Percentiles rank a stretch among this genome's conserved stretches.
These are phyloP conservation scores for Willowsia nigromaculata DNA, from an alignment of 2,888 invertebrate species.

Conservation along the genomic window DNA sequence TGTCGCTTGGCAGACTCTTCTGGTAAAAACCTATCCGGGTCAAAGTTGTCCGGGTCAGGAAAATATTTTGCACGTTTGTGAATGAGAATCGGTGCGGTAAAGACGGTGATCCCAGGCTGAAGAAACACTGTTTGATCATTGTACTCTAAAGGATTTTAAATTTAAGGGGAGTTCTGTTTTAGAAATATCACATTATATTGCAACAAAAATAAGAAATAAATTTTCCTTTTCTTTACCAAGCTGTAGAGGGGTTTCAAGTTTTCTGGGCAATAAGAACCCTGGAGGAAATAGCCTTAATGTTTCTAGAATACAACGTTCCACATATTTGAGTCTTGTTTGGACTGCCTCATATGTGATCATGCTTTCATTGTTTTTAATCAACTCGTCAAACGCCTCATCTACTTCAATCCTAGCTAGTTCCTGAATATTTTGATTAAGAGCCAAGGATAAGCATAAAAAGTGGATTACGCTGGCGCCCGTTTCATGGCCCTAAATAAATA, in stretches of 20 bases:
- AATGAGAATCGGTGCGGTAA: no score
- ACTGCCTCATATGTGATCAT: neutral
- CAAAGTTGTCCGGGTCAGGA: no score
- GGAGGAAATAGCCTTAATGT: conserved; percentile 33
- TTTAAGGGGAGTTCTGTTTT: no score
- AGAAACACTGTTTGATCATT: no score
- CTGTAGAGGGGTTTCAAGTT: neutral
- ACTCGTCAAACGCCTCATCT: conserved; percentile 3
- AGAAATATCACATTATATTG: no score
- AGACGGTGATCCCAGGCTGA: no score
- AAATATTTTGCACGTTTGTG: no score
- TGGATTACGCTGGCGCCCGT: conserved; percentile 13
- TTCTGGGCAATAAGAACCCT: neutral
- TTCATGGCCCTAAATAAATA: conserved; percentile 43
- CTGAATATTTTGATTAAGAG: conserved; percentile 27
- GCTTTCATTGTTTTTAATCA: neutral
- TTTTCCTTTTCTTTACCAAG: no score
- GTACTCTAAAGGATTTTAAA: no score
- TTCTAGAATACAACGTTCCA: conserved; percentile 32
- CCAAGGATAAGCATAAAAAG: conserved; percentile 22
- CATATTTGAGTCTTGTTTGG: neutral
- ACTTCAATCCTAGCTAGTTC: neutral
- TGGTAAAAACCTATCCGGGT: no score
- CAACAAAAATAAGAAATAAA: no score
- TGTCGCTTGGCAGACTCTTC: no score